Evolutionary conservation across 2,113 vertebrate species (phyloP).

Genomic region (Corythoichthys haematopterus): DNA sequence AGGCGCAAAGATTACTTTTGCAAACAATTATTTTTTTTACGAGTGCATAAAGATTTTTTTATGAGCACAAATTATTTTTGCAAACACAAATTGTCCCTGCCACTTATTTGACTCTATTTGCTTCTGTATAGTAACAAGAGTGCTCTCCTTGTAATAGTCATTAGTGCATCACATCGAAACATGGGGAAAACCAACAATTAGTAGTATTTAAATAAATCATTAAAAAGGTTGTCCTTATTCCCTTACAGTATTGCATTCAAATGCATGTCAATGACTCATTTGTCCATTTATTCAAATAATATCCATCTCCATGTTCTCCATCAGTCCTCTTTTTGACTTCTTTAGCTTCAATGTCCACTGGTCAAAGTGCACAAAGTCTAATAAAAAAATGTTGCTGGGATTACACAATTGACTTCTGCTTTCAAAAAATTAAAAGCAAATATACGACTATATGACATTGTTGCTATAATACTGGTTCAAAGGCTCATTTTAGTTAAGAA

Average conservation of each 20-base stretch:
- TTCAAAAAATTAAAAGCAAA: conserved; percentile 42
- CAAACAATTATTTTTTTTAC: too few relatives aligned
- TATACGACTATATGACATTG: conserved; percentile 59
- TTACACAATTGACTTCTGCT: conserved; percentile 46
- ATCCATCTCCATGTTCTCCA: conserved; percentile 35
- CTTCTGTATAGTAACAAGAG: too few relatives aligned
- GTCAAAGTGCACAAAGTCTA: conserved; percentile 60
- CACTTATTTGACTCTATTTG: too few relatives aligned
- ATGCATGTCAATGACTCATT: conserved; percentile 36
- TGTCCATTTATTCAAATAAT: conserved; percentile 34
- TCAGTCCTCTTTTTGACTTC: conserved; percentile 38
- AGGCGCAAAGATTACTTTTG: too few relatives aligned
- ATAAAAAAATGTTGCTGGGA: conserved; percentile 45
- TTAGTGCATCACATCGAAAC: conserved; percentile 69
- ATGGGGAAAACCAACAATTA: conserved; percentile 60
- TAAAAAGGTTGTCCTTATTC: conserved; percentile 33
- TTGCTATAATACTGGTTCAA: conserved; percentile 64
- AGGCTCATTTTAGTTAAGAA: conserved; percentile 66
- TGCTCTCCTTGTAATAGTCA: conserved; percentile 32
- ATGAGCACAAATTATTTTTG: too few relatives aligned
- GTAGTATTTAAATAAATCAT: conserved; percentile 66
- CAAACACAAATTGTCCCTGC: too few relatives aligned
- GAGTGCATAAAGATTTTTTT: too few relatives aligned
- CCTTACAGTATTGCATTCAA: conserved; percentile 40
- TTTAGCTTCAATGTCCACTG: conserved; percentile 42